phyloP scores from a whole-genome alignment of 2,113 vertebrate species.

The pig (Sus scrofa) region DNA sequence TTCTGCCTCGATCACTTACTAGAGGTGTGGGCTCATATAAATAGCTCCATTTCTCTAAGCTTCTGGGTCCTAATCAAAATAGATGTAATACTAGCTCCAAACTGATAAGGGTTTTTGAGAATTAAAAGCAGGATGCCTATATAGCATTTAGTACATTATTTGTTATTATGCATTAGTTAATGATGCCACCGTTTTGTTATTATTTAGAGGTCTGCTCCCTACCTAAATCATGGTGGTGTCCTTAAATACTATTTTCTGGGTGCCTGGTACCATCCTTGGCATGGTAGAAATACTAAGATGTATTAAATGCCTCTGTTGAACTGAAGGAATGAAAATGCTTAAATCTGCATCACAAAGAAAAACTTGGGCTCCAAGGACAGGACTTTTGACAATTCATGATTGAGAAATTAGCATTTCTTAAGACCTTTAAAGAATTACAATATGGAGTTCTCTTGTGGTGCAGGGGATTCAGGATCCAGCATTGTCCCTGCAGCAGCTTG shows the following conservation, averaged over 20 bases:
- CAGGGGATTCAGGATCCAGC: no score
- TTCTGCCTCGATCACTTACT: not conserved
- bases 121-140: not conserved
- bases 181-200: not conserved
- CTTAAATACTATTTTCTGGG: not conserved
- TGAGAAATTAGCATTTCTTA: not conserved
- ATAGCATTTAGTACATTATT: not conserved
- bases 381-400: not conserved
- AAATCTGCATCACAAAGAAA: slow-evolving; percentile 19
- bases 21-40: not conserved
- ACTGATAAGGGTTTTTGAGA: not conserved
- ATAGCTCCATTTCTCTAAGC: not conserved
- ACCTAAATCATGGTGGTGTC: not conserved
- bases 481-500: no score
- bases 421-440: slow-evolving; percentile 12
- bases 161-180: not conserved
- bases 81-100: not conserved
- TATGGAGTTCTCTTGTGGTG: not conserved
- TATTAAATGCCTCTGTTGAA: not conserved
- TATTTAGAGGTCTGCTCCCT: not conserved
- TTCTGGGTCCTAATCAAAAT: not conserved
- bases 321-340: not conserved
- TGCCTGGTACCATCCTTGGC: not conserved
- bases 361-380: not conserved
- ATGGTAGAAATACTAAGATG: not conserved